Base-by-base conservation (phyloP, 2,113 vertebrate genomes). In the Cochlearius cochlearius region DNA sequence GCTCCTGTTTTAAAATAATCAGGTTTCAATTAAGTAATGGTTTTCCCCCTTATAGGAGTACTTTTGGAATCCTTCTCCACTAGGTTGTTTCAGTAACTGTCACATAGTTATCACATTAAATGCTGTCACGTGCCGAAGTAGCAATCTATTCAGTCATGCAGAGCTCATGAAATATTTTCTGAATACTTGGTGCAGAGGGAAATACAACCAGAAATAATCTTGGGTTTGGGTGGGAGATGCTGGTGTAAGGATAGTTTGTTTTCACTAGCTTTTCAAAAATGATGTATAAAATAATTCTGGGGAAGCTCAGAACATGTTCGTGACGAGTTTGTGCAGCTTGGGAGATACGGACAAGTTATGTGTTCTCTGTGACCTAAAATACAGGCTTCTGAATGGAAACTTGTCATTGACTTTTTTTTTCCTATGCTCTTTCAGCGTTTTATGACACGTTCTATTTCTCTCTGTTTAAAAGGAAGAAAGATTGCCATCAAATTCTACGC, bases 101-200 rank as follows among this genome's bases (percentile, higher is more conserved):
- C 10, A 20, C 7, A 4, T 20, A 29, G 75, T 53, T 82, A 34
- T 75, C 50, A 18, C 26, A 43, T 2, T 53, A 49, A 67, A 53
- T 63, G 32, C 43, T 63, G 78, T 73, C 60, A 36, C 8, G 8
- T 91, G 74, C 30, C 62, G 73, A 90, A 84, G 62, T 23, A 84
- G 67, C 86, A 36, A 67, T 64, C 36, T 93, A 69, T 53, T 93
- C 38, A 71, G 68, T 94, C 72, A n/a, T 73, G 32, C 79, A 56
- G 27, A 80, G 32, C 58, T 45, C 62, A 75, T 87, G 86, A 78
- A 93, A 43, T 94, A 11, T 75, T 95, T 95, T 93, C 38, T 92
- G 67, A 63, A n/a, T 36, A 91, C 11, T 80, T 95, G 43, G 4
- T 90, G 41, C 79, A 76, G 64, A 49, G 30, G 41, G 63, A 77